Base-by-base conservation (phyloP, 2,888 invertebrate genomes). In the Stramonita haemastoma region DNA sequence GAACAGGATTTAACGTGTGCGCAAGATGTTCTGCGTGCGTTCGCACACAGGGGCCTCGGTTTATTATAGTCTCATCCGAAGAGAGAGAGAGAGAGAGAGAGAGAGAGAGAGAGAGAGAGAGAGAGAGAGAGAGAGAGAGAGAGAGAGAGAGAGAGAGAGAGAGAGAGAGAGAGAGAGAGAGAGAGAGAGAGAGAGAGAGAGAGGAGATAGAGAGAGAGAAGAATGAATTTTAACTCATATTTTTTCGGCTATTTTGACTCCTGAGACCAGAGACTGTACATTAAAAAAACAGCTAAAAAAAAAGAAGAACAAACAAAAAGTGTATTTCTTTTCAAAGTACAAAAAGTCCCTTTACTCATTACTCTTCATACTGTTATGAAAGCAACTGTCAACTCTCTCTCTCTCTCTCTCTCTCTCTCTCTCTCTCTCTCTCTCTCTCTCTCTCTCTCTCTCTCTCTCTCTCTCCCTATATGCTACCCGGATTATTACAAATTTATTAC, bases 51-150 rank as follows among this genome's bases (percentile, higher is more conserved):
- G 60, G 11, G 60, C 19, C 11, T 60, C 13, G 11, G 60, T 60
- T 11, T 15, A 60, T 60, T 11, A 15, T 15, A 15, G 60, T 60
- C 13, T 60, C 60, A 73, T 11, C 60, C 13, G 19, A 19, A 60
- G 60, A 60, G 60, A 60, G 60, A 60, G 60, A 60, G 60, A 60
- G 60, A 60, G 60, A 60, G 60, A 60, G 60, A 60, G 60, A 60
- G 60, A 60, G 60, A 60, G 60, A 60, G 60, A 60, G 60, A 60
- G 60, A 60, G 60, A 60, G 60, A 60, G 60, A 60, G 60, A 60
- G 60, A 60, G 60, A 73, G 77, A 77, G 77, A 77, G 77, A 77
- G 29, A 77, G 77, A 77, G 29, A 77, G 77, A 77, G 77, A 77
- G 32, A 77, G 29, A 77, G 77, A 77, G 29, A 77, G 29, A 77